phyloP scores from a whole-genome alignment of 2,113 vertebrate species.

The Suricata suricatta region DNA sequence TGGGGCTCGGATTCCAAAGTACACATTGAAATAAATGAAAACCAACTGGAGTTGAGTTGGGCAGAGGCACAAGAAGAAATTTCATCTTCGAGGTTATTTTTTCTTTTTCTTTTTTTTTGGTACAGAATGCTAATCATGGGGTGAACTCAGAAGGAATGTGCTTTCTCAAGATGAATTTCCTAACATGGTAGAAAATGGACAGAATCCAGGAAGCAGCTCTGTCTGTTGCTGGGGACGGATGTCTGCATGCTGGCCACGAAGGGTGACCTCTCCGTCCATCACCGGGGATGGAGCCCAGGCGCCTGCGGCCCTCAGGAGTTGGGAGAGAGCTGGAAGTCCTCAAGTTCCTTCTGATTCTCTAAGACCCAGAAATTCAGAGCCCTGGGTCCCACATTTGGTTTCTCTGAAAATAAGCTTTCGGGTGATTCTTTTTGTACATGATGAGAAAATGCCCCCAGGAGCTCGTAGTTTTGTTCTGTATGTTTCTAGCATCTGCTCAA shows the following conservation, averaged over 20 bases:
- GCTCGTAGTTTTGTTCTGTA: not conserved
- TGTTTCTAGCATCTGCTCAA: not conserved
- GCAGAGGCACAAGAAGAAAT: constrained; percentile 66
- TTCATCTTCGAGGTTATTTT: not conserved
- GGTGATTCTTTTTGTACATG: not conserved
- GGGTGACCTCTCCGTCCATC: not conserved
- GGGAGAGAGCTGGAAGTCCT: not conserved
- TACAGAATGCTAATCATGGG: constrained; percentile 64
- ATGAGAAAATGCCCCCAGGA: not conserved
- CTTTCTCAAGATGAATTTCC: constrained; percentile 71
- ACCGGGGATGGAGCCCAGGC: not conserved
- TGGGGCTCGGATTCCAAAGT: constrained; percentile 82
- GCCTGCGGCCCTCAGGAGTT: not conserved
- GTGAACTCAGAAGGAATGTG: constrained; percentile 75
- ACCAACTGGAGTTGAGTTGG: constrained; percentile 79
- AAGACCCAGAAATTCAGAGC: not conserved
- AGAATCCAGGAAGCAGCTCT: constrained; percentile 72
- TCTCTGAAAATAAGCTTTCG: not conserved
- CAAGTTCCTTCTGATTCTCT: not conserved
- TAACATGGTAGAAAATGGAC: constrained; percentile 82
- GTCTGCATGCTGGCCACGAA: not conserved
- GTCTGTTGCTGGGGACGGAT: not conserved
- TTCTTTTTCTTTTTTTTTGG: not conserved
- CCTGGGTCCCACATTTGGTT: not conserved
- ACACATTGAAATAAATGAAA: constrained; percentile 82